These are phyloP conservation scores for Sebastolobus altivelis DNA, from an alignment of 2,797 vertebrate genomes.

Conservation along the genomic window DNA sequence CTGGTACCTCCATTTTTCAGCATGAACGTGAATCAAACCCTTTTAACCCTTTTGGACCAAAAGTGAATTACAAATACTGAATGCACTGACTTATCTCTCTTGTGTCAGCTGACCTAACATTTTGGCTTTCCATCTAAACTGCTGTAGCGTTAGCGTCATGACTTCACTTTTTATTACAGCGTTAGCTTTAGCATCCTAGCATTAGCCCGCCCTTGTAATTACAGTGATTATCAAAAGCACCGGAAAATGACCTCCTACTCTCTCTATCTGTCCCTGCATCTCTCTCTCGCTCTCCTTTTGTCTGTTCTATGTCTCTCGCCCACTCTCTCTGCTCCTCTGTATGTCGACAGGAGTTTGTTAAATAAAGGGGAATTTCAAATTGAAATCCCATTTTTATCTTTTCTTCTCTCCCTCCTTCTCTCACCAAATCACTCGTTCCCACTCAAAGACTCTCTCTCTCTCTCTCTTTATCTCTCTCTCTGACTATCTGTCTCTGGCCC, in stretches of 20 bases:
- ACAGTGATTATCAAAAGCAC: constrained; percentile 54
- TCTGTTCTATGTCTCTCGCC: constrained; percentile 2
- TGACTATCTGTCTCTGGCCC: not conserved
- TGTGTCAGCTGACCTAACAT: not conserved
- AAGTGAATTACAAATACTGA: not conserved
- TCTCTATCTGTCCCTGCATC: not conserved
- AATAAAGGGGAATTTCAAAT: not conserved
- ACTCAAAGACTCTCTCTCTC: not conserved
- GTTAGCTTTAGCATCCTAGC: constrained; percentile 58
- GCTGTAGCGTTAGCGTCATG: constrained; percentile 30
- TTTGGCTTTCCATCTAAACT: not conserved
- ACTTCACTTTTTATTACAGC: constrained; percentile 10
- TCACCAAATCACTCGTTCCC: not conserved
- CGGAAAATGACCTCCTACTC: constrained; percentile 23
- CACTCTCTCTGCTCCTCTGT: constrained; percentile 8
- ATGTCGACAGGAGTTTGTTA: not conserved
- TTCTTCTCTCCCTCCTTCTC: not conserved
- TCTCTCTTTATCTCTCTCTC: not conserved
- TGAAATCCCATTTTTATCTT: not conserved
- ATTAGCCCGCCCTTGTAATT: constrained; percentile 59
- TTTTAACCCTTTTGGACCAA: not conserved
- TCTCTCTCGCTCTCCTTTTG: not conserved
- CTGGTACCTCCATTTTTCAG: no score
- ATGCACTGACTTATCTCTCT: not conserved
- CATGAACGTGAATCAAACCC: no score